Evolutionary conservation across 2,888 invertebrate genomes (phyloP).

Genomic region (Plutella xylostella): DNA sequence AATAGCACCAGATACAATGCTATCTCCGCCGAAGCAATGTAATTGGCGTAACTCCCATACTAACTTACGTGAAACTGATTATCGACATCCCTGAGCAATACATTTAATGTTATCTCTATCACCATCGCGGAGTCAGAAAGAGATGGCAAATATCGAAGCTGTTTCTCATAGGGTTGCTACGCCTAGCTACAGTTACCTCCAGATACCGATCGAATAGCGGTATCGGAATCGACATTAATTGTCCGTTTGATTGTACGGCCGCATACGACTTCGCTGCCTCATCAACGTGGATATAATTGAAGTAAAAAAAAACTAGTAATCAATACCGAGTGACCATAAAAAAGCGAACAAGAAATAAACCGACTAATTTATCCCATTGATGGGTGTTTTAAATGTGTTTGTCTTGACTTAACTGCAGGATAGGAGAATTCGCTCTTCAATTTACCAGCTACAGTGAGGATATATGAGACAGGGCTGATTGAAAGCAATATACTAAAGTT

Average conservation of each 20-base stretch:
- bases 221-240: constrained; percentile 56
- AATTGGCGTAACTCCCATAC: constrained; percentile 4
- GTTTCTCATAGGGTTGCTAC: not conserved
- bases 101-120: not conserved
- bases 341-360: too few relatives aligned
- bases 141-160: not conserved
- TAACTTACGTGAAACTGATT: constrained; percentile 1
- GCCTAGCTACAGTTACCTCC: constrained; percentile 27
- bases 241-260: constrained; percentile 35
- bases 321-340: too few relatives aligned
- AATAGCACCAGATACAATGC: not conserved
- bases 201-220: constrained; percentile 53
- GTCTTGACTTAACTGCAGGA: too few relatives aligned
- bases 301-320: not conserved
- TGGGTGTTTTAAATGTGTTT: too few relatives aligned
- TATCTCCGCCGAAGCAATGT: constrained; percentile 1
- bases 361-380: too few relatives aligned
- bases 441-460: too few relatives aligned
- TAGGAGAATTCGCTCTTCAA: too few relatives aligned
- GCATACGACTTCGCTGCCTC: constrained; percentile 1
- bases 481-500: not conserved
- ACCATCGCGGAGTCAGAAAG: not conserved
- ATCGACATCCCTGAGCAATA: not conserved
- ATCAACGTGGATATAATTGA: not conserved
- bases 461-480: too few relatives aligned